These are phyloP conservation scores for Gymnoscopelus microlampas DNA, from an alignment of 2,797 vertebrate genomes.

Conservation along the genomic window DNA sequence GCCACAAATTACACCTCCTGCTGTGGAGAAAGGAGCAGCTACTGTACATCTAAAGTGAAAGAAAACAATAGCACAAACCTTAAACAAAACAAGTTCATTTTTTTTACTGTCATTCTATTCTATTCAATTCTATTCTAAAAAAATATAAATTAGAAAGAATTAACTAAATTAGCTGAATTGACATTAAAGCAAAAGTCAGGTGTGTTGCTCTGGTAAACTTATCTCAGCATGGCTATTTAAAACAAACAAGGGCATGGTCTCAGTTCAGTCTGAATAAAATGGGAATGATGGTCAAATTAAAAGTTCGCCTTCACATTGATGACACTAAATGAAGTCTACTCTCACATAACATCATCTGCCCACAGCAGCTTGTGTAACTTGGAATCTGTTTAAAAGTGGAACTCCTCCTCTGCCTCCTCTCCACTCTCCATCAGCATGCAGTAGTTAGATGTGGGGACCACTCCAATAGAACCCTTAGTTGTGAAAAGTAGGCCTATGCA, in stretches of 20 bases:
- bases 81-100: background rate
- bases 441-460: background rate
- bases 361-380: background rate
- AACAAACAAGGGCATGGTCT: too few relatives aligned
- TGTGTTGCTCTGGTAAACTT: too few relatives aligned
- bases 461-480: background rate
- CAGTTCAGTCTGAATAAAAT: too few relatives aligned
- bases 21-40: background rate
- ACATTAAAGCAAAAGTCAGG: too few relatives aligned
- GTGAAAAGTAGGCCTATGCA: background rate
- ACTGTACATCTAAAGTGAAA: background rate
- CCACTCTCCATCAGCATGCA: background rate
- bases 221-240: too few relatives aligned
- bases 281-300: background rate
- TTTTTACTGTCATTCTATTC: too few relatives aligned
- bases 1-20: conserved; percentile 29
- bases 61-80: background rate
- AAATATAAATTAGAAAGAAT: too few relatives aligned
- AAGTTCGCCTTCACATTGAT: too few relatives aligned
- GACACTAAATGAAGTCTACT: too few relatives aligned
- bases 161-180: too few relatives aligned
- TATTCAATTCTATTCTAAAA: too few relatives aligned
- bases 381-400: background rate
- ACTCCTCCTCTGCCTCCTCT: background rate
- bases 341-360: too few relatives aligned